Base-by-base conservation (phyloP, 2,113 vertebrate species). In the Setophaga coronata region DNA sequence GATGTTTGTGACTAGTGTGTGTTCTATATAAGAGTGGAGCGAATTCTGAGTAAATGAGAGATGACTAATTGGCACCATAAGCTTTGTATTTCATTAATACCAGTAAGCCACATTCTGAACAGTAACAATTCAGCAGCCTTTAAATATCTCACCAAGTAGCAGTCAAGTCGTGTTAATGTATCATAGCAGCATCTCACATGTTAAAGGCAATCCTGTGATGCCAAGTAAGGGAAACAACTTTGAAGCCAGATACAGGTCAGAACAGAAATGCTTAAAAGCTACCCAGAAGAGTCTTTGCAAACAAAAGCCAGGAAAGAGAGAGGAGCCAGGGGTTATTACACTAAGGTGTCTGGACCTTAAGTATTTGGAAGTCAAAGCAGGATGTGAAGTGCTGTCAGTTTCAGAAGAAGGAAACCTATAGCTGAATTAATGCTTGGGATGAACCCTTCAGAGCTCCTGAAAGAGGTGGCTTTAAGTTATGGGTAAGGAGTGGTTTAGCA, bases 31-130 rank as follows among this genome's bases (percentile, higher is more conserved):
- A 91, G 31, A 54, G 76, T 31, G 42, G 40, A 86, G 81, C 64
- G 38, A 83, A 65, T 33, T 78, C 58, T 48, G 25, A 83, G 83
- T 92, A 95, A 93, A 91, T 48, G 56, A 73, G 36, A 79, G 51
- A 29, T 43, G 8, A 45, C 50, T 53, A 38, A 54, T 45, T 66
- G 48, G 34, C 53, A 76, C 42, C 40, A 23, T 19, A 70, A 77
- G 20, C 16, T 61, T 93, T 89, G 26, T 58, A 26, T 56, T 83
- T 94, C 67, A 45, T 70, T 83, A 80, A n/a, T 51, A 67, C 4
- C 17, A 28, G 19, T 57, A 77, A 82, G 29, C 23, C 50, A 34
- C 1, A 0, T 48, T 85, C 50, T 66, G 67, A 61, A 69, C 42
- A 79, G 16, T 31, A 73, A 56, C 40, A 71, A 29, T 70, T 71